A percentile compares a stretch with the other conserved stretches of the same genome.
phyloP scores from a whole-genome alignment of 30 jellyfish, hydroid and myxozoan species.

The Hydractinia symbiolongicarpus region DNA sequence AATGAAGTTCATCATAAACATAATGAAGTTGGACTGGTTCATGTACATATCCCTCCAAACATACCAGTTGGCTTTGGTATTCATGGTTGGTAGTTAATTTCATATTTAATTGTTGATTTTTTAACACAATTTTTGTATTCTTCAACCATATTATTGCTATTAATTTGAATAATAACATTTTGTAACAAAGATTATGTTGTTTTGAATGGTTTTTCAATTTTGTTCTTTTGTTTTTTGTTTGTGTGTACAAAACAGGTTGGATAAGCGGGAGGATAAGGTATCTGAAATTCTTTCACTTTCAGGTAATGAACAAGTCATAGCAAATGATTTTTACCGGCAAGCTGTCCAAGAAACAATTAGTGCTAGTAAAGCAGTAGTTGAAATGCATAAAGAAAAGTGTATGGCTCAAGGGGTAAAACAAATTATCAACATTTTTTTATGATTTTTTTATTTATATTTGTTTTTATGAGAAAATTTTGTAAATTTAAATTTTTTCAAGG shows the following conservation, averaged over 20 bases:
- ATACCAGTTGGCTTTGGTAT: conserved; percentile 17
- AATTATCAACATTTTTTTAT: neutral
- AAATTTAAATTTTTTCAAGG: neutral
- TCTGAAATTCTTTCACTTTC: too few species aligned
- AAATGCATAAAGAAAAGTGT: neutral
- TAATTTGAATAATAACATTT: too few species aligned
- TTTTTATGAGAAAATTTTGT: neutral
- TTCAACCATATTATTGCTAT: too few species aligned
- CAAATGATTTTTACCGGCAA: conserved; percentile 69
- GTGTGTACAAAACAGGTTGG: too few species aligned
- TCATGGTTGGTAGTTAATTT: neutral
- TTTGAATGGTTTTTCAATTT: too few species aligned
- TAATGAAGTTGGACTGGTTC: conserved; percentile 11
- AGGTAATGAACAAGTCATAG: conserved; percentile 39
- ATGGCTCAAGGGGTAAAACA: neutral
- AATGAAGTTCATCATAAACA: neutral
- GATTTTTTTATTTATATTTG: neutral
- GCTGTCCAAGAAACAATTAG: conserved; percentile 11
- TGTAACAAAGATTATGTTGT: too few species aligned
- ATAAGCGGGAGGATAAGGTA: too few species aligned
- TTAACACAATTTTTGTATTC: too few species aligned
- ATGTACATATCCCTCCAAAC: conserved; percentile 8
- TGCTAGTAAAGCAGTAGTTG: conserved; percentile 1
- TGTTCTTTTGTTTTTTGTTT: too few species aligned
- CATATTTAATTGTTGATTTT: neutral